Evolutionary conservation across 2,888 invertebrate genomes (phyloP).

Genomic region (Nephrocerus scutellatus): DNA sequence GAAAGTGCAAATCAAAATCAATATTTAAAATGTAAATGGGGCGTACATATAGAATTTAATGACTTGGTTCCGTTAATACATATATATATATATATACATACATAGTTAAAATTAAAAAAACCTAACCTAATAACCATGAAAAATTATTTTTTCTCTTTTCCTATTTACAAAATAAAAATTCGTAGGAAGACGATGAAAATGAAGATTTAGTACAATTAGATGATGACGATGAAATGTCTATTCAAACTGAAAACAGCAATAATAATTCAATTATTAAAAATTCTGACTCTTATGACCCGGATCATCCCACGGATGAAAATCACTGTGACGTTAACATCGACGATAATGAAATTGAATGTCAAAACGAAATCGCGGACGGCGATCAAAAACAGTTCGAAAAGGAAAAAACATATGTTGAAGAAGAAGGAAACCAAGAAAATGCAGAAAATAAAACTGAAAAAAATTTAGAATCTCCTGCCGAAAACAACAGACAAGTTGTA

Average conservation of each 20-base stretch:
- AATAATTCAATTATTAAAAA: constrained; percentile 9
- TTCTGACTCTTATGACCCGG: constrained; percentile 42
- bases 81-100: too few species aligned
- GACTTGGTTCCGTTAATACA: too few species aligned
- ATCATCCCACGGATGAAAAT: constrained; percentile 40
- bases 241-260: constrained; percentile 34
- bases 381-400: constrained; percentile 10
- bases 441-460: too few species aligned
- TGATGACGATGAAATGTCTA: constrained; percentile 44
- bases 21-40: constrained; percentile 21
- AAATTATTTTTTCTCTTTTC: constrained; percentile 49
- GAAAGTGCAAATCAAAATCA: constrained; percentile 17
- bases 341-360: not conserved
- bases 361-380: not conserved
- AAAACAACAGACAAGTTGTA: too few species aligned
- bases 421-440: constrained; percentile 10
- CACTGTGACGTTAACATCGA: constrained; percentile 22
- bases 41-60: too few species aligned
- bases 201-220: constrained; percentile 48
- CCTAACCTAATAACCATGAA: constrained; percentile 52
- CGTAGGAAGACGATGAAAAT: constrained; percentile 49
- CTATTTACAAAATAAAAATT: constrained; percentile 47
- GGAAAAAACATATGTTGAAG: constrained; percentile 6
- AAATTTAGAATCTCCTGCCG: too few species aligned
- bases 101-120: too few species aligned